Percentiles rank a stretch among this genome's conserved stretches.
These are phyloP conservation scores for Channa maculata DNA, from an alignment of 2,113 vertebrate species.

Conservation along the genomic window DNA sequence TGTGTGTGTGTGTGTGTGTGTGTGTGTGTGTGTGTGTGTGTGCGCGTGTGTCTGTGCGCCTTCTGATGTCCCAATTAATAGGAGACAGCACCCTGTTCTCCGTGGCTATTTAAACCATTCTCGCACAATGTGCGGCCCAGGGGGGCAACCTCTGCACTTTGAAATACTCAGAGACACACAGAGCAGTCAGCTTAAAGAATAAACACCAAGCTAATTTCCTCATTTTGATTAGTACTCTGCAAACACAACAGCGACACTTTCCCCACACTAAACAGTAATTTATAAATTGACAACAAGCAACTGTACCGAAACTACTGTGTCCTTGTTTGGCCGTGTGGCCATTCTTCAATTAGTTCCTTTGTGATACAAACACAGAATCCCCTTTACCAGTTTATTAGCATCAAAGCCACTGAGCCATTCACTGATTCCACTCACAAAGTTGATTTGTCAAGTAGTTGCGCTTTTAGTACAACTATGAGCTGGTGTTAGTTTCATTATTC, in stretches of 20 bases:
- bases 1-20: background rate
- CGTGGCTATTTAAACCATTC: conserved; percentile 42
- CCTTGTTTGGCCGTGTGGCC: conserved; percentile 39
- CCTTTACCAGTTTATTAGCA: conserved; percentile 54
- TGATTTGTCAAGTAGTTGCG: conserved; percentile 59
- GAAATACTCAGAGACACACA: conserved; percentile 3
- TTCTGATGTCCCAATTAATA: conserved; percentile 66
- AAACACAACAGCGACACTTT: background rate
- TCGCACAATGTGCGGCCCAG: conserved; percentile 28
- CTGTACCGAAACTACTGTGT: conserved; percentile 36
- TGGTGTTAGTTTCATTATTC: conserved; percentile 67
- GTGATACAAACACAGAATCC: conserved; percentile 63
- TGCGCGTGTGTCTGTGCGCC: conserved; percentile 45
- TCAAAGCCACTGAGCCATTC: conserved; percentile 61
- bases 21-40: conserved; percentile 17
- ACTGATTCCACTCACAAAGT: conserved; percentile 55
- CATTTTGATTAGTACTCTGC: conserved; percentile 33
- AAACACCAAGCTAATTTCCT: conserved; percentile 46
- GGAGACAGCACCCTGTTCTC: conserved; percentile 56
- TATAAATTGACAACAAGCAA: conserved; percentile 40
- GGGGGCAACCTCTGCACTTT: conserved; percentile 46
- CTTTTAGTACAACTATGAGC: conserved; percentile 41
- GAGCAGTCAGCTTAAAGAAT: conserved; percentile 25
- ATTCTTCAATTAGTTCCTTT: conserved; percentile 54
- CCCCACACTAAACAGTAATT: conserved; percentile 9